phyloP scores from a whole-genome alignment of 2,797 vertebrate genomes.

The Enteromius mattozi region DNA sequence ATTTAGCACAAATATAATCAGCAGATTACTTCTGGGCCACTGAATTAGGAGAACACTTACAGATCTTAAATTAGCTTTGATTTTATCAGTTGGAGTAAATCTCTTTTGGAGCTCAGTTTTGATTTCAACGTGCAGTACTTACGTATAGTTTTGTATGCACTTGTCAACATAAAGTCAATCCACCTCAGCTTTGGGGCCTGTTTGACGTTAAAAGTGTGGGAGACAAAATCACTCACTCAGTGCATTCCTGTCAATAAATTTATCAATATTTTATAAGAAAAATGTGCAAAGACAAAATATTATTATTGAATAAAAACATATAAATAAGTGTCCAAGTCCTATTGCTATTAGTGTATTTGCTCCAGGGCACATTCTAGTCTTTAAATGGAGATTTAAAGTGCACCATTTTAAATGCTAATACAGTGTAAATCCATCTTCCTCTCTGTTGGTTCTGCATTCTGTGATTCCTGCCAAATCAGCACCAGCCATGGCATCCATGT shows the following conservation, averaged over 20 bases:
- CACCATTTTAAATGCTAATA: slow-evolving; percentile 38
- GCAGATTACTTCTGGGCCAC: background rate
- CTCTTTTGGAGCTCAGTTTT: background rate
- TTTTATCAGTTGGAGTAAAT: background rate
- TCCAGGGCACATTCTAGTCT: background rate
- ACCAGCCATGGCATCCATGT: slow-evolving; percentile 43
- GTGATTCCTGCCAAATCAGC: slow-evolving; percentile 58
- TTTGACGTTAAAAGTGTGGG: background rate
- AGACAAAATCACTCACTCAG: background rate
- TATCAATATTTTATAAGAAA: background rate
- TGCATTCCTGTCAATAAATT: background rate
- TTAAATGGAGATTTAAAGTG: background rate
- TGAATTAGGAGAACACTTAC: background rate
- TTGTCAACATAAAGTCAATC: background rate
- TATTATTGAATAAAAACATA: background rate
- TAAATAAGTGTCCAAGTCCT: background rate
- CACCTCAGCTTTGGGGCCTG: background rate
- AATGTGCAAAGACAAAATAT: too few species aligned
- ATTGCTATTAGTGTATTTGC: background rate
- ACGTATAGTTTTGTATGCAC: background rate
- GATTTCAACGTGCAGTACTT: background rate
- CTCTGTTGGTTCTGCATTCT: slow-evolving; percentile 49
- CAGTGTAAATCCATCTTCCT: slow-evolving; percentile 37
- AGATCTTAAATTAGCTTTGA: slow-evolving; percentile 1
- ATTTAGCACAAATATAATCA: background rate